Percentiles rank a stretch among this genome's conserved stretches.
These are phyloP conservation scores for Thryonomys swinderianus DNA, from an alignment of 2,113 vertebrate genomes.

Conservation along the genomic window DNA sequence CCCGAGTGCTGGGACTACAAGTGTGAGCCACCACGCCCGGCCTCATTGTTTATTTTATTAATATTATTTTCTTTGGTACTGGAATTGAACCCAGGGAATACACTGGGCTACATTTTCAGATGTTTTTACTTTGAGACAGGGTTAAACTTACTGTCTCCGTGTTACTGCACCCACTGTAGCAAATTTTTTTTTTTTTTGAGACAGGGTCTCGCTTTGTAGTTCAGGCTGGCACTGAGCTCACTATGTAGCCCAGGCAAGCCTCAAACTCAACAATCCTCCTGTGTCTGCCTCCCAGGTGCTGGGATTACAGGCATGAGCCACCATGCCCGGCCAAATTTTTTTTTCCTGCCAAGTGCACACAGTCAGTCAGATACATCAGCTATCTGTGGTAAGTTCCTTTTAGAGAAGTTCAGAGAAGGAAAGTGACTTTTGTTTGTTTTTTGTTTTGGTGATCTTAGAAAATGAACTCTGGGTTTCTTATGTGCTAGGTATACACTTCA, in stretches of 20 bases:
- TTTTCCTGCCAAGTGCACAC: not conserved
- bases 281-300: too few relatives aligned
- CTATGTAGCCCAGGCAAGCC: too few relatives aligned
- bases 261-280: too few relatives aligned
- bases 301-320: too few relatives aligned
- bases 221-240: too few relatives aligned
- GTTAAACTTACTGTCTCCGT: not conserved
- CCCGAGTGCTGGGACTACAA: too few relatives aligned
- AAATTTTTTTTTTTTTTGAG: not conserved
- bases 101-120: not conserved
- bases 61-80: not conserved
- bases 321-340: too few relatives aligned
- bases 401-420: constrained; percentile 9
- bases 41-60: constrained; percentile 5
- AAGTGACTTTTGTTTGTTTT: not conserved
- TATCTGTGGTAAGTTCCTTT: not conserved
- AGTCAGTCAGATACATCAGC: not conserved
- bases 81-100: not conserved
- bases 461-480: too few relatives aligned
- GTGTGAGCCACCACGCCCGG: too few relatives aligned
- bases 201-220: too few relatives aligned
- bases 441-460: not conserved
- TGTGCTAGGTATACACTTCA: too few relatives aligned
- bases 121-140: not conserved
- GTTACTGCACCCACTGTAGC: not conserved